These are phyloP conservation scores for Drosophila carrolli DNA, from an alignment of 1,140 invertebrate genomes.

Conservation along the genomic window DNA sequence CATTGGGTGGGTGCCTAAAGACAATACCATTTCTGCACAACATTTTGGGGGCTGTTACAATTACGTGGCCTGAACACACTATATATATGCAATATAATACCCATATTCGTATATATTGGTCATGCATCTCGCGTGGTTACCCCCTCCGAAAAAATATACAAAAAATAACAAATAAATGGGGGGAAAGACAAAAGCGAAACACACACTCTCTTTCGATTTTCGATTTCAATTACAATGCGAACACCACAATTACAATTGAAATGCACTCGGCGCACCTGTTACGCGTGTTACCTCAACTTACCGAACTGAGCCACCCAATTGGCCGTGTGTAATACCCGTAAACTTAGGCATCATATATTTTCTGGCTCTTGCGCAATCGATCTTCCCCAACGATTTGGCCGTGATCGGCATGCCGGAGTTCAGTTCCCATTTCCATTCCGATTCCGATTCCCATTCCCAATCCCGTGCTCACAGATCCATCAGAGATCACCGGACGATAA, in stretches of 20 bases:
- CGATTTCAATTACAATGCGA: slow-evolving; percentile 44
- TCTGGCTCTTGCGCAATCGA: slow-evolving; percentile 21
- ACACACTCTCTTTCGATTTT: slow-evolving; percentile 34
- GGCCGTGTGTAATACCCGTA: slow-evolving; percentile 27
- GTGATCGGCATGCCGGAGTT: slow-evolving; percentile 19
- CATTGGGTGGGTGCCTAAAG: slow-evolving; percentile 31
- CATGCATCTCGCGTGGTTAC: slow-evolving; percentile 47
- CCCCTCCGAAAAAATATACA: not conserved
- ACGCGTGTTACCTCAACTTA: slow-evolving; percentile 34
- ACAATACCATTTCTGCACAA: slow-evolving; percentile 49
- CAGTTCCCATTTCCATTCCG: not conserved
- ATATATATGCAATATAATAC: not conserved
- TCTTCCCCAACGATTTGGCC: not conserved
- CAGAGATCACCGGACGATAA: slow-evolving; percentile 6
- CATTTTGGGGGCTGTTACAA: slow-evolving; percentile 36
- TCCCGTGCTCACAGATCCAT: not conserved
- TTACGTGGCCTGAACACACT: slow-evolving; percentile 22
- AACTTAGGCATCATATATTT: slow-evolving; percentile 22
- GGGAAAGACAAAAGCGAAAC: slow-evolving; percentile 22
- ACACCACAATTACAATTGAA: slow-evolving; percentile 55
- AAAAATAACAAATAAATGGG: not conserved
- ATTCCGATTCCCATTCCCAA: too few species aligned
- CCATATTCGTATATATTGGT: slow-evolving; percentile 24
- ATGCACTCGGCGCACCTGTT: slow-evolving; percentile 63
- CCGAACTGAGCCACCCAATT: slow-evolving; percentile 24